A percentile compares a stretch with the other conserved stretches of the same genome.
Conservation (phyloP, 2,113 vertebrate species). For the Stercorarius parasiticus region DNA sequence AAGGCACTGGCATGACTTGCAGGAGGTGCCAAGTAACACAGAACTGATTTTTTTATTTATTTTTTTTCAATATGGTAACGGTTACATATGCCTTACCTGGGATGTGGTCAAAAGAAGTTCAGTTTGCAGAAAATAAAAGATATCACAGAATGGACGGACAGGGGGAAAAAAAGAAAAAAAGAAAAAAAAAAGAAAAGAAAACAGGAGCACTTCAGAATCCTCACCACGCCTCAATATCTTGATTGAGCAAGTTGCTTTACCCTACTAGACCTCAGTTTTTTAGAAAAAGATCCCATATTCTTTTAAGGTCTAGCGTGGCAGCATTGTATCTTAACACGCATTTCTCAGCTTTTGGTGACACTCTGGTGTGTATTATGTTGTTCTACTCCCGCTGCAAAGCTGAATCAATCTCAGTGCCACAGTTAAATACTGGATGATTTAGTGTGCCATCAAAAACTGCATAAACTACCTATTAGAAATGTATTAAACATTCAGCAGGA, state of each 20-base stretch:
- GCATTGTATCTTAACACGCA: background rate
- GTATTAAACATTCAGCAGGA: conserved; percentile 22
- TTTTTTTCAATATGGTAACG: background rate
- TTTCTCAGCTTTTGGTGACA: background rate
- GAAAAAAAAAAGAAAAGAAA: background rate
- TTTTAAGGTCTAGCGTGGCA: background rate
- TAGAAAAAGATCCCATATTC: background rate
- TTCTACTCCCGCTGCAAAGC: background rate
- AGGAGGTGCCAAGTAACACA: background rate
- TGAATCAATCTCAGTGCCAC: conserved; percentile 11
- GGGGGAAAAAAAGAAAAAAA: background rate
- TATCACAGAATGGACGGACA: background rate
- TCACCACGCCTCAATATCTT: background rate
- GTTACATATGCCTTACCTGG: background rate
- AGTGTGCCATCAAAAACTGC: conserved; percentile 36
- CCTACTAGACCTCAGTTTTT: background rate
- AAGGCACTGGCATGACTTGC: background rate
- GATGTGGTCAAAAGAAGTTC: background rate
- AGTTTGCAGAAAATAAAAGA: background rate
- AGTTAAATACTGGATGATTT: conserved; percentile 43
- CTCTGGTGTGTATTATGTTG: background rate
- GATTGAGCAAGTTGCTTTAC: background rate
- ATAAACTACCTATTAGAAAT: conserved; percentile 27
- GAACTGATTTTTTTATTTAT: background rate
- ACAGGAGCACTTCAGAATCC: background rate